Evolutionary conservation across 2,888 invertebrate species (phyloP), one percentile per base, ranked within the genome.

Genomic region (Cenopis cana): DNA sequence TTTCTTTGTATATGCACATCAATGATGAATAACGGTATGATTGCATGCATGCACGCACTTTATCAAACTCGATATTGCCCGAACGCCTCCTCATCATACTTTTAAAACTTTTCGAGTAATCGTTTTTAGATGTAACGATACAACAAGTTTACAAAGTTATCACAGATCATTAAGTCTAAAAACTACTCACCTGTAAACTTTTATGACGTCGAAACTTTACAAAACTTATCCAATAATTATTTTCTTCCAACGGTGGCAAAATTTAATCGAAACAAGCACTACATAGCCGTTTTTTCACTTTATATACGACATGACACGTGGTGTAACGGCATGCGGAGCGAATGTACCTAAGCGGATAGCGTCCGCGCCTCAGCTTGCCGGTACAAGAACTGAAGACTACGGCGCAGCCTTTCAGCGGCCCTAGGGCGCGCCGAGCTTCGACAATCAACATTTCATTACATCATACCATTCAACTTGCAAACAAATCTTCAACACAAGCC

Each of bases 301-400:
- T 17, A 3, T n/a, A 36, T 14, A 38, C 36, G 1, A 24, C 12
- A 33, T 18, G 38, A 38, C 61, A 38, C 60, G 67, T 66, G 33
- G 17, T 59, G 49, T 49, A n/a, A 18, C 11, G 1, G 33, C 12
- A n/a, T 18, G 24, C 54, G 54, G 56, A 20, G 52, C 0, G 12
- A 12, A 10, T 52, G 20, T n/a, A 3, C 4, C 4, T 24, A 14
- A 9, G 60, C 67, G 49, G 38, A 33, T 55, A 54, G 61, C 71
- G 71, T 55, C 71, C 67, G 67, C 55, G 29, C 55, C 55, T 55
- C 55, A 61, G 60, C 67, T 29, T 9, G 66, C 24, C 67, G 18
- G 60, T 38, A 36, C 49, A 61, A 71, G 50, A 17, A 71, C 71
- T 71, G 70, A 66, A 59, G 66, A 46, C n/a, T n/a, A n/a, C 60